Evolutionary conservation across 2,797 vertebrate species (phyloP).

Genomic region (Avahi laniger): DNA sequence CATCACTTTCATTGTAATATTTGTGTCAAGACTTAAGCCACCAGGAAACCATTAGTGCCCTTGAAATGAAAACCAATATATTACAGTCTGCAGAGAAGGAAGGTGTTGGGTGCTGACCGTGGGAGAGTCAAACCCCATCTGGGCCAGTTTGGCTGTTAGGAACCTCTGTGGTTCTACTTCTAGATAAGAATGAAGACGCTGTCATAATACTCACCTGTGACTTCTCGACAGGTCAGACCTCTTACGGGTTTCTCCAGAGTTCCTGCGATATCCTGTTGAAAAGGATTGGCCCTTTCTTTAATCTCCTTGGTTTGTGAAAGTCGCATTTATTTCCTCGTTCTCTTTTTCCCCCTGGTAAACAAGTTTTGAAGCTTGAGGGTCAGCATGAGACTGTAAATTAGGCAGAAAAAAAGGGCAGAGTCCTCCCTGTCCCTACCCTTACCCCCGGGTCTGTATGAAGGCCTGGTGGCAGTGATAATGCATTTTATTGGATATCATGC

Average conservation of each 20-base stretch:
- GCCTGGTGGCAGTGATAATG: not conserved
- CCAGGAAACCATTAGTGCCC: not conserved
- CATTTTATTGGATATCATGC: not conserved
- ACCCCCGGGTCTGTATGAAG: not conserved
- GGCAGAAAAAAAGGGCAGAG: not conserved
- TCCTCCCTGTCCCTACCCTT: not conserved
- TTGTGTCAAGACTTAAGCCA: not conserved
- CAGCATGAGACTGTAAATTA: not conserved
- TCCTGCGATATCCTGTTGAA: not conserved
- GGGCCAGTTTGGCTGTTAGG: not conserved
- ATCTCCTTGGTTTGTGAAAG: not conserved
- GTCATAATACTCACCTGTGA: not conserved
- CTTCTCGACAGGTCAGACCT: not conserved
- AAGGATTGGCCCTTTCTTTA: not conserved
- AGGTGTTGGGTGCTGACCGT: too few relatives aligned
- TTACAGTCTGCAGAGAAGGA: not conserved
- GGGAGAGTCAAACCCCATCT: rapidly evolving
- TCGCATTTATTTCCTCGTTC: not conserved
- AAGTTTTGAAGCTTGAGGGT: not conserved
- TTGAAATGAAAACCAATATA: not conserved
- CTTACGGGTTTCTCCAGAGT: not conserved
- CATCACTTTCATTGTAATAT: not conserved
- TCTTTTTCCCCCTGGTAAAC: not conserved
- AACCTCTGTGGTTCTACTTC: not conserved
- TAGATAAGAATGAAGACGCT: not conserved